These are phyloP conservation scores for Pyrrhopygopsis socrates DNA, from an alignment of 2,888 invertebrate species.

Conservation along the genomic window DNA sequence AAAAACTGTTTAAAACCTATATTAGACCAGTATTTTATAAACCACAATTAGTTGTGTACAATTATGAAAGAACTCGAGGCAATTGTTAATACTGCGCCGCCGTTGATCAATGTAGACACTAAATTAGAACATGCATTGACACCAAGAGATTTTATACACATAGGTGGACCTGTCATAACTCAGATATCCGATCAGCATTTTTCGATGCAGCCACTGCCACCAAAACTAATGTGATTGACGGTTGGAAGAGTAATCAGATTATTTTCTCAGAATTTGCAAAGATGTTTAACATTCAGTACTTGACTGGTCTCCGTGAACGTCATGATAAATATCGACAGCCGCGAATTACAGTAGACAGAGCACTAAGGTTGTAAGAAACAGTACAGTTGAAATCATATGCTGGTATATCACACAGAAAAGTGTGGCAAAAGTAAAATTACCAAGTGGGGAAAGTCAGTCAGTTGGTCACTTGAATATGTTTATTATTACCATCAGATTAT, in stretches of 20 bases:
- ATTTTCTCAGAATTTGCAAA: constrained; percentile 69
- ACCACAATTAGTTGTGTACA: constrained; percentile 43
- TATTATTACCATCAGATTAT: neutral
- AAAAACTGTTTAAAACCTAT: constrained; percentile 52
- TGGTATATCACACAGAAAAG: constrained; percentile 1
- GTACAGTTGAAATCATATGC: neutral
- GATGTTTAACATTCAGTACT: constrained; percentile 64
- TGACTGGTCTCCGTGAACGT: neutral
- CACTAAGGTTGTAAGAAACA: neutral
- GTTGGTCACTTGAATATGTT: too few relatives aligned
- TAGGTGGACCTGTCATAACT: neutral
- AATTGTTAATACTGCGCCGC: constrained; percentile 50
- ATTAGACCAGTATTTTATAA: constrained; percentile 52
- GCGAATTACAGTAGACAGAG: neutral
- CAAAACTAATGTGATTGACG: constrained; percentile 55
- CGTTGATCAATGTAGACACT: constrained; percentile 38
- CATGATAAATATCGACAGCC: neutral
- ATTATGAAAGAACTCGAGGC: constrained; percentile 61
- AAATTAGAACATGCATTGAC: constrained; percentile 42
- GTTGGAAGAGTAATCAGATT: constrained; percentile 61
- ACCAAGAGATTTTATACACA: constrained; percentile 40
- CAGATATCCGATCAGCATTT: neutral
- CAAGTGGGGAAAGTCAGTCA: neutral
- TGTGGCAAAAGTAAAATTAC: constrained; percentile 16
- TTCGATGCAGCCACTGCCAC: constrained; percentile 30